These are phyloP conservation scores for Hypothenemus hampei DNA, from an alignment of 1,140 invertebrate genomes.

Conservation along the genomic window DNA sequence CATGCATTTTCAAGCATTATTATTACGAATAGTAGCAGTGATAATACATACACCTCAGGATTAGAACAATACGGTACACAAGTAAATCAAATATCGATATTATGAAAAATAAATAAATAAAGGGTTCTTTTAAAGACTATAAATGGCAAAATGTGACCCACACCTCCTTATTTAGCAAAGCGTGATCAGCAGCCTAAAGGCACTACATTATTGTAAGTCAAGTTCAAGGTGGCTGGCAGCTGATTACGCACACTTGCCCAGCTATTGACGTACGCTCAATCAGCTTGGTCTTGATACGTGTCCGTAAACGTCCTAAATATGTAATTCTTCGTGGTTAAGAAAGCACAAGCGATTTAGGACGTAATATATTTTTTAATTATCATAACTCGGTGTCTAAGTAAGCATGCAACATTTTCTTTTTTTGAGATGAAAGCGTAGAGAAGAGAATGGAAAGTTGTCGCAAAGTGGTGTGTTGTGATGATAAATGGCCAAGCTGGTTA, in stretches of 20 bases:
- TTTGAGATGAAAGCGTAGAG: too few relatives aligned
- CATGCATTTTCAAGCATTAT: conserved; percentile 83
- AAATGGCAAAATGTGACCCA: conserved; percentile 41
- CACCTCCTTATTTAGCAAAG: conserved; percentile 39
- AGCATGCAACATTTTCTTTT: too few relatives aligned
- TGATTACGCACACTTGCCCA: conserved; percentile 38
- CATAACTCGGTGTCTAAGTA: too few relatives aligned
- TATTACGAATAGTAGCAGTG: conserved; percentile 73
- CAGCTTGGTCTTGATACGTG: background rate
- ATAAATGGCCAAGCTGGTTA: background rate
- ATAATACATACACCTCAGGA: conserved; percentile 46
- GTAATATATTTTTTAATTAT: too few relatives aligned
- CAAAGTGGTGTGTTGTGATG: background rate
- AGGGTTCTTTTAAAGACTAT: conserved; percentile 34
- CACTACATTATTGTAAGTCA: conserved; percentile 45
- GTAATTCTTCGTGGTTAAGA: too few relatives aligned
- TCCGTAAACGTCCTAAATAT: too few relatives aligned
- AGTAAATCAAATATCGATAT: conserved; percentile 16
- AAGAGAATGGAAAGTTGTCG: too few relatives aligned
- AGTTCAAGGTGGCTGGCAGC: conserved; percentile 41
- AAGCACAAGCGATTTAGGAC: too few relatives aligned
- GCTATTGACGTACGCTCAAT: conserved; percentile 2
- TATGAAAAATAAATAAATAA: conserved; percentile 34
- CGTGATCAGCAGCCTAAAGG: conserved; percentile 46
- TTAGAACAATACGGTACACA: conserved; percentile 57